Conservation (phyloP, 2,888 invertebrate genomes). For the Masnerella sp. region DNA sequence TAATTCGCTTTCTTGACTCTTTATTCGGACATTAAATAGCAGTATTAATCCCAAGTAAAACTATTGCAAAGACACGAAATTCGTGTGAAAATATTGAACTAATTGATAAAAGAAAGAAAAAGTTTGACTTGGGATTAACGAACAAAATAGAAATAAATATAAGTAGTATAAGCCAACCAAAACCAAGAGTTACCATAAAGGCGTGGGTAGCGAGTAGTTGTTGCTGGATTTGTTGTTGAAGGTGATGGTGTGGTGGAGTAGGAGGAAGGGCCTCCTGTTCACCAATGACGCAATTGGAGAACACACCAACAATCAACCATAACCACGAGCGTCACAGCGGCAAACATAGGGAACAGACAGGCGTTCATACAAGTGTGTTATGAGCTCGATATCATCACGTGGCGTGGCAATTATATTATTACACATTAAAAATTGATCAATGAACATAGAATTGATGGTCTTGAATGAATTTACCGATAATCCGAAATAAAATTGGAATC, state of each 20-base stretch:
- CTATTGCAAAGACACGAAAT: no score
- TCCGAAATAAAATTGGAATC: not conserved
- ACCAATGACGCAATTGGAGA: slow-evolving; percentile 77
- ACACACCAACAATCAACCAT: slow-evolving; percentile 78
- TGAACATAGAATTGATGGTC: slow-evolving; percentile 60
- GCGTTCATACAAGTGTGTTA: slow-evolving; percentile 77
- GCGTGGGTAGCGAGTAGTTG: slow-evolving; percentile 78
- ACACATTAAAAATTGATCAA: slow-evolving; percentile 52
- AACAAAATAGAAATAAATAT: no score
- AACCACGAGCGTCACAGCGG: slow-evolving; percentile 78
- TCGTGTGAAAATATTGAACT: not conserved
- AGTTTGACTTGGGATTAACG: no score
- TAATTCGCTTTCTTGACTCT: slow-evolving; percentile 16
- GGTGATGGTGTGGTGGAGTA: slow-evolving; percentile 77
- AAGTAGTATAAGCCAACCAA: slow-evolving; percentile 78
- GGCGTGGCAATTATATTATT: slow-evolving; percentile 68
- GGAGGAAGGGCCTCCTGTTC: slow-evolving; percentile 77
- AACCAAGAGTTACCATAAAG: slow-evolving; percentile 78
- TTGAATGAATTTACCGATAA: slow-evolving; percentile 6
- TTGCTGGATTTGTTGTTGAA: slow-evolving; percentile 78
- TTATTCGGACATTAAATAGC: slow-evolving; percentile 36
- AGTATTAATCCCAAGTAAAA: slow-evolving; percentile 32
- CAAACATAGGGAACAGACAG: slow-evolving; percentile 78
- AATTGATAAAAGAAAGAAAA: slow-evolving; percentile 24
- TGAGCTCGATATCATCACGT: slow-evolving; percentile 71